Conservation (phyloP, 2,797 vertebrate species). For the Salarias fasciatus region DNA sequence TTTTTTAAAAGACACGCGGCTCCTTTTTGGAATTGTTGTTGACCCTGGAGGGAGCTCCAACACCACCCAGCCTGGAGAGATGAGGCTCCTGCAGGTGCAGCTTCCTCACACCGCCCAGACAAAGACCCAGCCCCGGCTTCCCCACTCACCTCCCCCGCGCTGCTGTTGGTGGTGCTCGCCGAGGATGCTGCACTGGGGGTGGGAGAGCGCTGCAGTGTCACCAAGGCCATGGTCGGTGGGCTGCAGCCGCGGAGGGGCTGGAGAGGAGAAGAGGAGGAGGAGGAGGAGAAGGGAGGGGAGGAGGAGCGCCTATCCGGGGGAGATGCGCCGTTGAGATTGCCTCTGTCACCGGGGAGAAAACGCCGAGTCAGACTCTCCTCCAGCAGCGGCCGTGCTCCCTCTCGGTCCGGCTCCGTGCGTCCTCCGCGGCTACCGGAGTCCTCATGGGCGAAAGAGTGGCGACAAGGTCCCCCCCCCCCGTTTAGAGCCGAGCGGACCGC, state of each 20-base stretch:
- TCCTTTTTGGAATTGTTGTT: slow-evolving; percentile 1
- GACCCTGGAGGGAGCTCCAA: neutral
- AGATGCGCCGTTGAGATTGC: slow-evolving; percentile 72
- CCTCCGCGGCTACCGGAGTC: slow-evolving; percentile 52
- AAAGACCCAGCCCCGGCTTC: slow-evolving; percentile 51
- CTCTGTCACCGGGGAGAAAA: slow-evolving; percentile 80
- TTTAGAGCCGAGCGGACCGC: slow-evolving; percentile 24
- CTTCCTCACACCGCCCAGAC: slow-evolving; percentile 34
- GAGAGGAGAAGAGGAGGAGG: slow-evolving; percentile 31
- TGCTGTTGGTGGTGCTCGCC: slow-evolving; percentile 87
- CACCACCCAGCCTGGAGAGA: slow-evolving; percentile 10
- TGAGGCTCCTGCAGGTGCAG: slow-evolving; percentile 9
- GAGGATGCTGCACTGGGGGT: slow-evolving; percentile 89
- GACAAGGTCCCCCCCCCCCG: slow-evolving; percentile 18
- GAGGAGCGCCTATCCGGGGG: slow-evolving; percentile 49
- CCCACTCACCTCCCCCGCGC: slow-evolving; percentile 89
- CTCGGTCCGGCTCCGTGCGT: slow-evolving; percentile 57
- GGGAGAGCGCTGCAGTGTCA: slow-evolving; percentile 95
- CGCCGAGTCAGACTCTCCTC: slow-evolving; percentile 76
- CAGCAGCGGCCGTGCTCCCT: slow-evolving; percentile 56
- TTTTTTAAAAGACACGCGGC: neutral
- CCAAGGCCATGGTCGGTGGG: slow-evolving; percentile 88
- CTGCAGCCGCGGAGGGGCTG: slow-evolving; percentile 47
- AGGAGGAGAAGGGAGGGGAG: slow-evolving; percentile 35
- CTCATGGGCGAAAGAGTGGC: slow-evolving; percentile 49